Conservation (phyloP, 2,113 vertebrate species). For the Prunella fulvescens region DNA sequence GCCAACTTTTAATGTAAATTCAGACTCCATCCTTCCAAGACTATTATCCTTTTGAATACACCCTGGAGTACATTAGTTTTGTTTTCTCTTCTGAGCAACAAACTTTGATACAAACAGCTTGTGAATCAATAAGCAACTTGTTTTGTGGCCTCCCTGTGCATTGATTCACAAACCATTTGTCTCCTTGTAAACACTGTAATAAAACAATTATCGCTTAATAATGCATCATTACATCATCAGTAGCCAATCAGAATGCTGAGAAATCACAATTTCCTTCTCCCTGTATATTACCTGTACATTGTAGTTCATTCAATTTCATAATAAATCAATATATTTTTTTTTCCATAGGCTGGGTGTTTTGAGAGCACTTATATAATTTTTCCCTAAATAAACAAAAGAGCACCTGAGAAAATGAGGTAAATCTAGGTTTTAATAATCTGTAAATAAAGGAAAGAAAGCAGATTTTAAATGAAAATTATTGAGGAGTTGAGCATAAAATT, state of each 20-base stretch:
- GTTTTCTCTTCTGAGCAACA: not conserved
- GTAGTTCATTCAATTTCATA: not conserved
- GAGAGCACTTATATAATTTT: not conserved
- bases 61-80: not conserved
- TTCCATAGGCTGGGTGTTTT: not conserved
- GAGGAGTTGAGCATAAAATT: not conserved
- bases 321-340: not conserved
- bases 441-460: not conserved
- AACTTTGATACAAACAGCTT: conserved; percentile 11
- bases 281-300: not conserved
- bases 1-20: not conserved
- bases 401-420: not conserved
- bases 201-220: conserved; percentile 29
- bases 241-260: not conserved
- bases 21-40: not conserved
- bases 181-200: not conserved
- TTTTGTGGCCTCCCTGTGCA: not conserved
- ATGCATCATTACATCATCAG: not conserved
- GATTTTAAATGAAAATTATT: not conserved
- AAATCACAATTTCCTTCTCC: not conserved
- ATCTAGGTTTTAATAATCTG: not conserved
- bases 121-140: conserved; percentile 37
- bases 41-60: not conserved
- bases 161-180: conserved; percentile 14
- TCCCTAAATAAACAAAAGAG: not conserved